phyloP scores from a whole-genome alignment of 2,797 vertebrate genomes.

The Caiman crocodilus region DNA sequence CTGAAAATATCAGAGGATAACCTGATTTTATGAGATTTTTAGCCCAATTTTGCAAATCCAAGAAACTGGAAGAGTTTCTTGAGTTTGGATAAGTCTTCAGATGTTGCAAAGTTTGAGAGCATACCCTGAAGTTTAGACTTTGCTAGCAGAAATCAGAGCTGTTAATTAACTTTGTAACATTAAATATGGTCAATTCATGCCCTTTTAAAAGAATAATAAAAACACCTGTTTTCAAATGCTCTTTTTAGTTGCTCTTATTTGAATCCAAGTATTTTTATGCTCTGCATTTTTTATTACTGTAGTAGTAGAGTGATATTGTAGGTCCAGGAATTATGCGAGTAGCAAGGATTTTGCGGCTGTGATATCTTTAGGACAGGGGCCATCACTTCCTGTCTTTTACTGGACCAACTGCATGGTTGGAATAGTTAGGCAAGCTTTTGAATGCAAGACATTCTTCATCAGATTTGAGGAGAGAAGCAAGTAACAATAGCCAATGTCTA shows the following conservation, averaged over 20 bases:
- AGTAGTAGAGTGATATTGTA: not conserved
- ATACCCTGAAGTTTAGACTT: not conserved
- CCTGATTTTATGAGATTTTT: not conserved
- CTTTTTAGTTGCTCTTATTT: not conserved
- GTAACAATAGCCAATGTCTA: too few relatives aligned
- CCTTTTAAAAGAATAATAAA: not conserved
- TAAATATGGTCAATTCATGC: not conserved
- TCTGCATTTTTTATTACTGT: not conserved
- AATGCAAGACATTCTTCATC: too few relatives aligned
- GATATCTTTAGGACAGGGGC: too few relatives aligned
- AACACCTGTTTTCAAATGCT: not conserved
- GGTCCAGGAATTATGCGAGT: too few relatives aligned
- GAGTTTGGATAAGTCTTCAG: not conserved
- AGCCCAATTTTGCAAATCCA: not conserved
- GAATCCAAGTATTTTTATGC: not conserved
- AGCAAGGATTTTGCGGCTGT: too few relatives aligned
- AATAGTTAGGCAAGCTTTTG: too few relatives aligned
- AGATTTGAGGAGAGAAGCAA: too few relatives aligned
- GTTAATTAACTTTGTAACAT: not conserved
- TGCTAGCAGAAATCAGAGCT: not conserved
- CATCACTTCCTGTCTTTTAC: too few relatives aligned
- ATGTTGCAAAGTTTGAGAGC: not conserved
- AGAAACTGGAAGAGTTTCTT: not conserved
- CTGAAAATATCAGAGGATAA: not conserved
- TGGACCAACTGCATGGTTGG: too few relatives aligned